A percentile compares a stretch with the other conserved stretches of the same genome.
phyloP scores from a whole-genome alignment of 2,113 vertebrate genomes.

The Corvus hawaiiensis region DNA sequence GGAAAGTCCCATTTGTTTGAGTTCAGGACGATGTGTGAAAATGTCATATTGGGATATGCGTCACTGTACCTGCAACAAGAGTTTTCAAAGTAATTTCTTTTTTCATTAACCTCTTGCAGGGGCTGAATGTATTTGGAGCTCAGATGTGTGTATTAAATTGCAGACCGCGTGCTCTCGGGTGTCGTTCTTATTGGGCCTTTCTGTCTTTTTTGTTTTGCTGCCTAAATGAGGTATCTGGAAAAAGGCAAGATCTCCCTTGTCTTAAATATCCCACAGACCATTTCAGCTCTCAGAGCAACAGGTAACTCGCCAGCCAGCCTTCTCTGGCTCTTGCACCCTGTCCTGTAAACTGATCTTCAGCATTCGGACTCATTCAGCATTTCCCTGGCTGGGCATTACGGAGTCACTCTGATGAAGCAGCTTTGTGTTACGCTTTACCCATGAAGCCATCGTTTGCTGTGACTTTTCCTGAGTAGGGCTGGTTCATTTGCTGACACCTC shows the following conservation, averaged over 20 bases:
- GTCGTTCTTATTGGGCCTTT: constrained; percentile 74
- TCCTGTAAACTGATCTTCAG: constrained; percentile 32
- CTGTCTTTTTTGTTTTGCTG: constrained; percentile 78
- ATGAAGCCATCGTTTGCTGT: constrained; percentile 66
- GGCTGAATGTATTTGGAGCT: constrained; percentile 72
- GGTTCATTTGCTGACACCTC: constrained; percentile 39
- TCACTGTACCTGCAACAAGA: neutral
- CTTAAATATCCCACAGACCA: constrained; percentile 70
- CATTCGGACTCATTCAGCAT: constrained; percentile 65
- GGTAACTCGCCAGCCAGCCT: constrained; percentile 68
- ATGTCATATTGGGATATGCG: neutral
- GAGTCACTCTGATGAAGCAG: constrained; percentile 26
- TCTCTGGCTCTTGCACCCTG: constrained; percentile 32
- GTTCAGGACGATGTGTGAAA: neutral
- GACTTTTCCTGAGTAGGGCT: constrained; percentile 16
- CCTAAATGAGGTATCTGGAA: constrained; percentile 79
- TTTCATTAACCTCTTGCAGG: constrained; percentile 78
- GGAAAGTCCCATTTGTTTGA: neutral
- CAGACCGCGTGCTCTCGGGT: constrained; percentile 65
- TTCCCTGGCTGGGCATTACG: constrained; percentile 62
- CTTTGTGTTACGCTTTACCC: constrained; percentile 70
- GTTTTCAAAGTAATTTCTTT: constrained; percentile 63
- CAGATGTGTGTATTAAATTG: constrained; percentile 67
- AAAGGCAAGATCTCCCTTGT: constrained; percentile 74
- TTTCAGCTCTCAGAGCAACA: constrained; percentile 79